Conservation (phyloP, 2,888 invertebrate genomes). For the Desoria tigrina region DNA sequence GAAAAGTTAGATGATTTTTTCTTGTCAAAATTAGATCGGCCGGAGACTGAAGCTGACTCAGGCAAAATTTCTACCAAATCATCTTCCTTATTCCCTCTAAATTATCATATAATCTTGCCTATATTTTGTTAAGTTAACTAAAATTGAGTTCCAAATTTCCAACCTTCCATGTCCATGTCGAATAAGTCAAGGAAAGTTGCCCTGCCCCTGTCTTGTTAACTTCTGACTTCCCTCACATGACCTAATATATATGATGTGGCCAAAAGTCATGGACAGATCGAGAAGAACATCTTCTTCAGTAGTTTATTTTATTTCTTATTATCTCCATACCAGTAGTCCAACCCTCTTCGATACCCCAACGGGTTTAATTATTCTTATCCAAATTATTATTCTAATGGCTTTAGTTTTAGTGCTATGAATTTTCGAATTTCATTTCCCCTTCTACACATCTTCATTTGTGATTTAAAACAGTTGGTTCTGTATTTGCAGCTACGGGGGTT, state of each 20-base stretch:
- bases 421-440: not conserved
- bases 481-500: not conserved
- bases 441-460: not conserved
- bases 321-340: too few species aligned
- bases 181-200: constrained; percentile 18
- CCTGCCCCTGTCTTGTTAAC: constrained; percentile 22
- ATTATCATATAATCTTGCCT: not conserved
- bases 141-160: not conserved
- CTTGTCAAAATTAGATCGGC: constrained; percentile 16
- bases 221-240: constrained; percentile 4
- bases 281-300: constrained; percentile 3
- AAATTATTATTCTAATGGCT: too few species aligned
- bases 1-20: constrained; percentile 2
- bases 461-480: not conserved
- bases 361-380: too few species aligned
- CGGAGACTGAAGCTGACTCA: constrained; percentile 14
- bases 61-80: constrained; percentile 23
- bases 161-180: constrained; percentile 19
- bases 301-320: too few species aligned
- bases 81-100: constrained; percentile 4
- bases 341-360: too few species aligned
- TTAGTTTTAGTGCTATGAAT: too few species aligned
- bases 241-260: not conserved
- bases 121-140: too few species aligned
- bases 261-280: constrained; percentile 3